Evolutionary conservation across 2,888 invertebrate species (phyloP).

Genomic region (Trypoxylon attenuatum): DNA sequence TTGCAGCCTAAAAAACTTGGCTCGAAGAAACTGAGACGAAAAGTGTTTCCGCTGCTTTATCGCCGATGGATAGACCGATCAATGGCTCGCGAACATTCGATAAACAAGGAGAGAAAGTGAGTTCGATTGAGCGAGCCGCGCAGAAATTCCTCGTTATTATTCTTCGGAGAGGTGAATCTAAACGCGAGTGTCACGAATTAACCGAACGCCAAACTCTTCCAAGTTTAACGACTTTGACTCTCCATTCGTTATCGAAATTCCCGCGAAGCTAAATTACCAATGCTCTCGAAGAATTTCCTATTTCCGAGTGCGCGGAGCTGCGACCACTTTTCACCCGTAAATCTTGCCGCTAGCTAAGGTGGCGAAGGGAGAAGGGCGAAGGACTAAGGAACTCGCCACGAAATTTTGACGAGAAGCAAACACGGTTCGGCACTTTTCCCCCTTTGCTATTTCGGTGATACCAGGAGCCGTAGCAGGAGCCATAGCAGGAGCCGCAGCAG

Average conservation of each 20-base stretch:
- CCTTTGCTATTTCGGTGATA: slow-evolving; percentile 32
- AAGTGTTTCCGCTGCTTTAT: too few relatives aligned
- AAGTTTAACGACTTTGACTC: slow-evolving; percentile 42
- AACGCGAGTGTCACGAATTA: slow-evolving; percentile 32
- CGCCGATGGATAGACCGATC: neutral
- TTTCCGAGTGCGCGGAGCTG: slow-evolving; percentile 20
- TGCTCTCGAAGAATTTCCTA: slow-evolving; percentile 37
- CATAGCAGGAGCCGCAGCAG: too few relatives aligned
- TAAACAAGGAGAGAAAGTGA: neutral
- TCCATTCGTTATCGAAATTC: slow-evolving; percentile 42
- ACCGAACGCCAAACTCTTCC: slow-evolving; percentile 11
- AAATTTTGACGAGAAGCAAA: slow-evolving; percentile 26
- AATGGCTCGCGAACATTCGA: slow-evolving; percentile 4
- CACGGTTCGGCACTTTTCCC: slow-evolving; percentile 46
- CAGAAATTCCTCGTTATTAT: slow-evolving; percentile 28
- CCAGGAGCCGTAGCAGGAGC: slow-evolving; percentile 18
- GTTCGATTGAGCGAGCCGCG: neutral
- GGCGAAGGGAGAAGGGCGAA: neutral
- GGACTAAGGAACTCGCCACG: neutral
- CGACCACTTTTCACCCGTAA: slow-evolving; percentile 36
- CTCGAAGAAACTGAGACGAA: too few relatives aligned
- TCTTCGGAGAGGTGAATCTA: slow-evolving; percentile 31
- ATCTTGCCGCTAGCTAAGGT: slow-evolving; percentile 20
- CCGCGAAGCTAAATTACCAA: slow-evolving; percentile 46
- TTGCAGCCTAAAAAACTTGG: too few relatives aligned